Base-by-base conservation (phyloP, 2,888 invertebrate genomes). In the Brachynemurus nebulosus region DNA sequence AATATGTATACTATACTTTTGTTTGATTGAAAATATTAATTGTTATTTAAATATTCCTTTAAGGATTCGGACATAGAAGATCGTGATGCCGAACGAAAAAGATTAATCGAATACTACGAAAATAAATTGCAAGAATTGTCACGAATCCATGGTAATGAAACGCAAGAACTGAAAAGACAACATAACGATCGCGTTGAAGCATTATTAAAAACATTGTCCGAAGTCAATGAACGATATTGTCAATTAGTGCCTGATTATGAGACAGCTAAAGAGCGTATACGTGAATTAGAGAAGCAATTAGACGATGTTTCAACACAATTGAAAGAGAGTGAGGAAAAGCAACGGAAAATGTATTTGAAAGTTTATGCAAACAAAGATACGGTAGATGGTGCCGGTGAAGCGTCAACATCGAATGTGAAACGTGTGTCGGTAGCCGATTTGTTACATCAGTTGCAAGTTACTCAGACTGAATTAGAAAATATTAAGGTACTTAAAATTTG, bases 391-490 rank as follows among this genome's bases (percentile, higher is more conserved):
- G 70, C 71, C 48, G 70, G 76, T 54, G 78, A 80, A 57, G 23
- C 23, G 6, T 20, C 35, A 16, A 11, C 33, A 11, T 9, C 42
- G 3, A 14, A 74, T 55, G 72, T 77, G 45, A 76, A 70, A 56
- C 72, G 82, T 59, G 78, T 84, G 53, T 82, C 86, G 39, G 83
- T 86, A 52, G 80, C 85, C 55, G 85, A 88, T 63, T 70, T 89
- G 55, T 69, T 88, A 56, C 80, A 82, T 61, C 85, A 88, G 64
- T 68, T 89, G 57, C 83, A 86, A 66, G 79, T 82, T 53, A 86
- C 88, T 20, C 85, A 86, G 68, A 80, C 78, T 33, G 88, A 89
- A 69, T 72, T 89, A 64, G 86, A 88, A 64, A 86, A 85, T 66
- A 77, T 89, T 60, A 81, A 85, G 79, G 88, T 88, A 71, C n/a